Conservation (phyloP, 2,888 invertebrate genomes). For the Drosophila lacicola region DNA sequence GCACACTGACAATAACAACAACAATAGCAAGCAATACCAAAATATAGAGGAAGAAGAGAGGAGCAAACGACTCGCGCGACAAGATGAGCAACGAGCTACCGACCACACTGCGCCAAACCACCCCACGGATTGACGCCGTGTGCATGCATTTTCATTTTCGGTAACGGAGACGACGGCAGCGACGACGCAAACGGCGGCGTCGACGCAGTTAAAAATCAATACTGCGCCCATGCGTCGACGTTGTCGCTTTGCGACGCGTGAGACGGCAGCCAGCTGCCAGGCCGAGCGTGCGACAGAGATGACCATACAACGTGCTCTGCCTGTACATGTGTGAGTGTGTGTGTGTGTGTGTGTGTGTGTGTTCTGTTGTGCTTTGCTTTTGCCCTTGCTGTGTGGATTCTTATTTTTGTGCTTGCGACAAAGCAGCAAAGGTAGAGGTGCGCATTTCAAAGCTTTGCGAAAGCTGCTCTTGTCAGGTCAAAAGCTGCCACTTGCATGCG, state of each 20-base stretch:
- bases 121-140: conserved; percentile 81
- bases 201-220: conserved; percentile 82
- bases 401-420: background rate
- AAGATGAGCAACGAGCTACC: conserved; percentile 1
- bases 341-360: conserved; percentile 3
- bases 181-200: conserved; percentile 63
- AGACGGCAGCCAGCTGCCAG: conserved; percentile 17
- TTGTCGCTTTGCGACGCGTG: conserved; percentile 46
- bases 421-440: conserved; percentile 9
- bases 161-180: conserved; percentile 31
- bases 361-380: conserved; percentile 2
- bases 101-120: conserved; percentile 77
- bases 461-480: conserved; percentile 44
- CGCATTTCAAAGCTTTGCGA: conserved; percentile 30
- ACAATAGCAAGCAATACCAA: conserved; percentile 8
- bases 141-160: conserved; percentile 57
- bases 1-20: conserved; percentile 30
- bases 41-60: conserved; percentile 20
- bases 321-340: conserved; percentile 6
- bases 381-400: conserved; percentile 12
- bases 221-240: conserved; percentile 80
- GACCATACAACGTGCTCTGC: conserved; percentile 28
- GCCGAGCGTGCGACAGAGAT: conserved; percentile 45
- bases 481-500: conserved; percentile 60
- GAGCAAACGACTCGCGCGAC: conserved; percentile 35